These are phyloP conservation scores for Isichthys henryi DNA, from an alignment of 2,113 vertebrate species.

Conservation along the genomic window DNA sequence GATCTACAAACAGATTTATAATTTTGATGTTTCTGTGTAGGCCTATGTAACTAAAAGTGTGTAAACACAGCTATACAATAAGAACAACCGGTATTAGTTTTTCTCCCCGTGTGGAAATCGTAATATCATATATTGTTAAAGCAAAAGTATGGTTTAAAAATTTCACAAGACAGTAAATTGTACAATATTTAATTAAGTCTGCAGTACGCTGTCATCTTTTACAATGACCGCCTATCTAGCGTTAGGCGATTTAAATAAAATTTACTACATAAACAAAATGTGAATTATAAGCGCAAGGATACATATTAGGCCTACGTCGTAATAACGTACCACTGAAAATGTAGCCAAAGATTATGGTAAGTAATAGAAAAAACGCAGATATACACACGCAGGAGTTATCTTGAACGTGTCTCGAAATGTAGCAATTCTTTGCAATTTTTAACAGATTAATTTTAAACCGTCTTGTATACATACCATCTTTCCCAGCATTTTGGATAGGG, in stretches of 20 bases:
- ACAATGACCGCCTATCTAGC: not conserved
- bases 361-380: not conserved
- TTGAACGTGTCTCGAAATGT: not conserved
- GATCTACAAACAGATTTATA: not conserved
- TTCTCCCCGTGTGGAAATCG: not conserved
- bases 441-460: not conserved
- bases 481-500: constrained; percentile 74
- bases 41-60: not conserved
- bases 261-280: not conserved
- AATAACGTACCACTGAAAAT: not conserved
- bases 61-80: not conserved
- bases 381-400: not conserved
- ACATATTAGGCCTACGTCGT: not conserved
- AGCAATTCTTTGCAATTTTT: not conserved
- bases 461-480: constrained; percentile 57
- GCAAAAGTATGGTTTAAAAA: not conserved
- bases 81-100: not conserved
- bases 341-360: not conserved
- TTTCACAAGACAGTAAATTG: not conserved
- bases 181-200: not conserved
- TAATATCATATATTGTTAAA: not conserved
- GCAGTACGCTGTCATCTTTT: not conserved
- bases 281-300: not conserved
- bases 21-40: not conserved
- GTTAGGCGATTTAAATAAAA: not conserved